Evolutionary conservation across 1,140 invertebrate genomes (phyloP), one percentile per base, ranked within the genome.

Genomic region (Calephelis virginiensis): DNA sequence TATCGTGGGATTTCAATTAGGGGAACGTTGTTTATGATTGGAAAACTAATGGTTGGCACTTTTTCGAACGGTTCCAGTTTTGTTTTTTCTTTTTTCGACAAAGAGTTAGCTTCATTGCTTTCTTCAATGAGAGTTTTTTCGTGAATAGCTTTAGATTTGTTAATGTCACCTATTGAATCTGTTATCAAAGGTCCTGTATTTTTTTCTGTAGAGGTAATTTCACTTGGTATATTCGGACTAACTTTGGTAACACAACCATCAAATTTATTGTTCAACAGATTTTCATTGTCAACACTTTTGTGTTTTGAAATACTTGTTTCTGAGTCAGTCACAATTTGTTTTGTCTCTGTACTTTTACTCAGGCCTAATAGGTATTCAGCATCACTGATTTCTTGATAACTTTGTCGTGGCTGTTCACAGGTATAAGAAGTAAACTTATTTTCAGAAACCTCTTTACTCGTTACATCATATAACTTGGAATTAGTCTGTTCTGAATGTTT

Each of bases 301-400:
- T 43, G 28, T 28, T 28, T 28, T 28, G 28, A 4, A 4, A 28
- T 28, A 28, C 28, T 28, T 28, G 28, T 28, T 28, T 28, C 7
- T 8, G 40, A 43, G 53, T 12, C 17, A 43, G 11, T 14, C 37
- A 2, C 9, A 9, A 43, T 1, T 8, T 45, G 10, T 17, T 60
- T 37, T 38, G 14, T n/a, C 28, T 45, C 8, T 59, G 47, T 43
- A 59, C 37, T 49, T 59, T 45, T 67, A 53, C 9, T 40, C 47
- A 67, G 64, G 64, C 67, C 80, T 37, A 77, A 56, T 38, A 78
- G 63, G 37, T 53, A 63, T 75, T 85, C 83, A n/a, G 80, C 80
- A 63, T 82, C 81, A 37, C 17, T 12, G 13, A 83, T 75, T 56
- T 82, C 76, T 59, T 78, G 73, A 65, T 83, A 85, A 53, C 61